Evolutionary conservation across 2,888 invertebrate genomes (phyloP), one percentile per base, ranked within the genome.

Genomic region (Xestia rhomboidea): DNA sequence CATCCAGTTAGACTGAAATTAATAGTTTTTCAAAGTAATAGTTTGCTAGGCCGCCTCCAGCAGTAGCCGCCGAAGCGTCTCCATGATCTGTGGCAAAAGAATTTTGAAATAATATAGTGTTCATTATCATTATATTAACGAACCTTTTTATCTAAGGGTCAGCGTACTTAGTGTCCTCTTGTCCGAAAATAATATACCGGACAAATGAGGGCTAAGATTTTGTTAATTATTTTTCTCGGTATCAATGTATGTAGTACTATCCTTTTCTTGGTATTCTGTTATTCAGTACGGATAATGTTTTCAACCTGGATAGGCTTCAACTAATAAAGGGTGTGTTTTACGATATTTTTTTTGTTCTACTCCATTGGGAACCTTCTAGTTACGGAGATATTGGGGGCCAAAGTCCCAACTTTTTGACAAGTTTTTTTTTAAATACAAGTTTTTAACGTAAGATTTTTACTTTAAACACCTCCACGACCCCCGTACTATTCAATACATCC

Each of bases 51-150:
- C 57, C n/a, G n/a, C 15, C 2, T 57, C 57, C 15, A 57, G 15
- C 15, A 57, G 2, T 6, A 57, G 5, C n/a, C n/a, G n/a, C 11
- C 54, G 15, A 57, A 57, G 7, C 6, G 13, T 27, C 27, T 27
- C 2, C 57, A 27, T 57, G 57, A 57, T 27, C 27, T 57, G 54
- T 15, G 24, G 13, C 38, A 38, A 63, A 24, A n/a, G 3, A 21
- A 13, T 5, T 44, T 73, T 44, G n/a, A 60, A 34, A 64, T 41
- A 41, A 66, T 72, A 49, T 81, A 10, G 27, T 27, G 5, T 66
- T 41, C 21, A 79, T 71, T 54, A 63, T 30, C 8, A 4, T 60
- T 73, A 13, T n/a, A 63, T 30, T 34, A 76, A 54, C 54, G 63
- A 76, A 7, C 24, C n/a, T 64, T 3, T 54, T 46, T 38, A n/a